These are phyloP conservation scores for Enteromius mattozi DNA, from an alignment of 2,797 vertebrate species.

Conservation along the genomic window DNA sequence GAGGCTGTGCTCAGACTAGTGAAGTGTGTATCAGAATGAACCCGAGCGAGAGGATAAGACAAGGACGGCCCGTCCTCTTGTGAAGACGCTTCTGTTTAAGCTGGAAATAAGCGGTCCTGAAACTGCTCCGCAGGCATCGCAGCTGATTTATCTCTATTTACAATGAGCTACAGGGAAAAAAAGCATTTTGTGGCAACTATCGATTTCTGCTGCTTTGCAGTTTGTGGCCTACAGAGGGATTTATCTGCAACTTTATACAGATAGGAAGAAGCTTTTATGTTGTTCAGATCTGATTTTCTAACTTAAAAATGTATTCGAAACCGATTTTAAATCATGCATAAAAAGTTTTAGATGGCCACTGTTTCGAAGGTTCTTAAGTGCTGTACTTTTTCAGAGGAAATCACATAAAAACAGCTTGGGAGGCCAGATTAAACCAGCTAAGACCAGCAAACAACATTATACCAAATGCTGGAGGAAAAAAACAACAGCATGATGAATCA, in stretches of 20 bases:
- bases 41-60: neutral
- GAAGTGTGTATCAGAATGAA: constrained; percentile 3
- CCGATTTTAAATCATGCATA: neutral
- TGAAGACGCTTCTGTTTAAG: constrained; percentile 1
- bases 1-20: neutral
- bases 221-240: neutral
- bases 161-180: neutral
- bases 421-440: neutral
- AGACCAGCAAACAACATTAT: neutral
- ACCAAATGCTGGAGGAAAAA: neutral
- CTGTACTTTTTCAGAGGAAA: neutral
- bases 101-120: neutral
- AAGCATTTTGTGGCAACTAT: neutral
- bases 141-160: constrained; percentile 8
- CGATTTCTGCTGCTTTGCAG: constrained; percentile 11
- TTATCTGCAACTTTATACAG: neutral
- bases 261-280: neutral
- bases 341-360: no score
- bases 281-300: neutral
- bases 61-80: neutral
- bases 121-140: neutral
- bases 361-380: neutral
- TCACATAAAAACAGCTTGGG: neutral
- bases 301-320: neutral
- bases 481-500: neutral